Evolutionary conservation across 2,888 invertebrate species (phyloP).

Genomic region (Mythimna ferrago): DNA sequence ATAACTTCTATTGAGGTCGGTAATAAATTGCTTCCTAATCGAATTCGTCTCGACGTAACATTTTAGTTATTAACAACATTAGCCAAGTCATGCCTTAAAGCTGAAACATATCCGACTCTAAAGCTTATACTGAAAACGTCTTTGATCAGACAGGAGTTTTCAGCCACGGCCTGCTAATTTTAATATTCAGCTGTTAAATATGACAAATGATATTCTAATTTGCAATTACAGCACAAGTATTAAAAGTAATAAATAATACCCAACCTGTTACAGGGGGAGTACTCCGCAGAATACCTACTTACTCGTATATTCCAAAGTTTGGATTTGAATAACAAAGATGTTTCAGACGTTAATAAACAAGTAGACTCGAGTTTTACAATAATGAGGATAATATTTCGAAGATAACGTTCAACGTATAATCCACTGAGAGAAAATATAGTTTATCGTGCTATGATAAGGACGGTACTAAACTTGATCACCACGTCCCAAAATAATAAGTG

Average conservation of each 20-base stretch:
- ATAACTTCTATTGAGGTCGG: constrained; percentile 37
- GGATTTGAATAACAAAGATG: constrained; percentile 39
- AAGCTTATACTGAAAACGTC: constrained; percentile 12
- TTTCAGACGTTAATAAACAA: constrained; percentile 31
- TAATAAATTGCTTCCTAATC: constrained; percentile 58
- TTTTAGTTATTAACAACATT: constrained; percentile 29
- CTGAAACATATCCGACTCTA: not conserved
- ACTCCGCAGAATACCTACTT: not conserved
- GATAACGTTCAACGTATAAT: constrained; percentile 1
- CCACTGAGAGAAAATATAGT: constrained; percentile 8
- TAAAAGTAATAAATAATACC: constrained; percentile 36
- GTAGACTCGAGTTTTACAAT: constrained; percentile 17
- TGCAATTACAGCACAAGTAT: constrained; percentile 23
- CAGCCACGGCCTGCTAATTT: not conserved
- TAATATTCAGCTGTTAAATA: not conserved
- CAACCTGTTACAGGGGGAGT: constrained; percentile 6
- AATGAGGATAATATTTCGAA: constrained; percentile 16
- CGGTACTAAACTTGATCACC: constrained; percentile 8
- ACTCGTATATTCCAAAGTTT: constrained; percentile 24
- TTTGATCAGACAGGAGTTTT: not conserved
- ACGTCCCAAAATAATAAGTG: constrained; percentile 25
- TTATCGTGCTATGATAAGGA: constrained; percentile 12
- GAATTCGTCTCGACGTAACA: constrained; percentile 44
- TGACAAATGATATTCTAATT: constrained; percentile 1
- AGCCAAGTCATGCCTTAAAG: not conserved